A percentile compares a stretch with the other conserved stretches of the same genome.
Conservation (phyloP, 2,113 vertebrate genomes). For the Xenopus laevis region DNA sequence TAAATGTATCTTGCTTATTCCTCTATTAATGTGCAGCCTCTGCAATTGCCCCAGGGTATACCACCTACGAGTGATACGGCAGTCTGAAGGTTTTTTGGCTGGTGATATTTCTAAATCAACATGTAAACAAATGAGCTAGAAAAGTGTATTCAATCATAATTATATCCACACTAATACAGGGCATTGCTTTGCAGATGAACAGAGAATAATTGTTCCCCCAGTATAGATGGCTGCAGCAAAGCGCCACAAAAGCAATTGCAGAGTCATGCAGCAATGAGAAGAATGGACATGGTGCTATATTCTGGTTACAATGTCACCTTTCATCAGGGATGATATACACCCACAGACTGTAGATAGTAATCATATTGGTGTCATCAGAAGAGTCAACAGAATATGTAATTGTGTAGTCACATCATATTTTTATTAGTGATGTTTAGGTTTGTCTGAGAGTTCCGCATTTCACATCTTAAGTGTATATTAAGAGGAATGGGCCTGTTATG, state of each 20-base stretch:
- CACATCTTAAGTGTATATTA: background rate
- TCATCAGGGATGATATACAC: background rate
- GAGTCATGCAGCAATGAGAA: conserved; percentile 6
- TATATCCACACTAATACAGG: conserved; percentile 22
- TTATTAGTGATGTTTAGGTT: background rate
- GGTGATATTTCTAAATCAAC: conserved; percentile 29
- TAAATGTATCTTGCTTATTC: background rate
- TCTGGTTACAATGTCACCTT: conserved; percentile 28
- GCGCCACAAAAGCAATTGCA: background rate
- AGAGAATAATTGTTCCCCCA: background rate
- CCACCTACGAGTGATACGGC: background rate
- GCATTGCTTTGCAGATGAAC: background rate
- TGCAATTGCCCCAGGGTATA: background rate
- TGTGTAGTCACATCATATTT: conserved; percentile 10
- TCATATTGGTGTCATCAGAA: conserved; percentile 9
- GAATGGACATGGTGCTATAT: conserved; percentile 8
- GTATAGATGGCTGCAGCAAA: background rate
- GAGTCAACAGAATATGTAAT: conserved; percentile 6
- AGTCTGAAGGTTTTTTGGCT: conserved; percentile 16
- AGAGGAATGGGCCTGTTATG: background rate
- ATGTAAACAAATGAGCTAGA: conserved; percentile 37
- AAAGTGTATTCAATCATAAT: conserved; percentile 32
- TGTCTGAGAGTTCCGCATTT: background rate
- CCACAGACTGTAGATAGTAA: conserved; percentile 1
- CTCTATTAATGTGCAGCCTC: background rate